Base-by-base conservation (phyloP, 2,888 invertebrate genomes). In the Dimorphilus gyrociliatus region DNA sequence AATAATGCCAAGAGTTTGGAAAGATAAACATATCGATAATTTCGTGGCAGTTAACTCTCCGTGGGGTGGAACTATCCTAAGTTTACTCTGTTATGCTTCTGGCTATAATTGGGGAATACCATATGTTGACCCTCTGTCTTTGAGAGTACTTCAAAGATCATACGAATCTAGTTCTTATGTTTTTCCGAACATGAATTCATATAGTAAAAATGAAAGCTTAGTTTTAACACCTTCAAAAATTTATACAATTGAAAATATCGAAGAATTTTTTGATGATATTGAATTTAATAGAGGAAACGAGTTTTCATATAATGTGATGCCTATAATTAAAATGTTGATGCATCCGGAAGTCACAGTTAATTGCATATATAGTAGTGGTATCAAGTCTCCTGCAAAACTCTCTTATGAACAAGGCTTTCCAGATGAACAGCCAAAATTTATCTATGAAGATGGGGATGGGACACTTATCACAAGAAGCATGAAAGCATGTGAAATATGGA, bases 1-100 rank as follows among this genome's bases (percentile, higher is more conserved):
- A 2, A 19, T 70, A 33, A 81, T 85, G 63, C 66, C 68, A 1
- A 40, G 29, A 16, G 25, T 16, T 4, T 35, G 35, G 35, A 35
- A 35, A 17, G 29, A 33, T 19, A 29, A 24, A 8, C 33, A 33
- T 19, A 73, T 92, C 25, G 67, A 71, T 36, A 8, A 23, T 3
- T 27, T 35, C 23, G 18, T 35, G 7, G 19, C 27, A 12, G n/a
- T 29, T 5, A 25, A 25, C 4, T 27, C 31, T 3, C 35, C 35
- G 13, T 35, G 35, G 35, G 27, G 25, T 17, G 35, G 35, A 17
- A 18, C 28, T 4, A 28, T 27, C 14, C 4, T 32, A 8, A 23
- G 23, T 15, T 10, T 14, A 10, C 18, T 28, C 16, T 23, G 26
- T 13, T 25, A 24, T 3, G 31, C 24, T 3, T 35, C 35, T 8